These are phyloP conservation scores for Macropodus opercularis DNA, from an alignment of 2,797 vertebrate genomes.

Conservation along the genomic window DNA sequence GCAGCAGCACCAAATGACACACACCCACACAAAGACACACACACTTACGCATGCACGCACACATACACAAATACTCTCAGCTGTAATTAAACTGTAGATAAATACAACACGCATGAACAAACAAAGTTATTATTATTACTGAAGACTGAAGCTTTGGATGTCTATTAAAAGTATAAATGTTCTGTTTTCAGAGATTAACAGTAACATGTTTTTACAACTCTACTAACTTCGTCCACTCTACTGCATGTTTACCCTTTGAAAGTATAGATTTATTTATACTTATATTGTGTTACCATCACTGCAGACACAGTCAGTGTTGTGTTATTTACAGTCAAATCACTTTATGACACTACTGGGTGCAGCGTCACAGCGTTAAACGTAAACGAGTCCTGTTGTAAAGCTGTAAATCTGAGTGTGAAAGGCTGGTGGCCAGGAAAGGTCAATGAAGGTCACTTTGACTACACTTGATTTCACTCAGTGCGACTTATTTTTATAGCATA, in stretches of 20 bases:
- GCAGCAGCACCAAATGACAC: constrained; percentile 83
- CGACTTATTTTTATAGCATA: no score
- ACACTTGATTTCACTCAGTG: no score
- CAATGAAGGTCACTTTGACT: neutral
- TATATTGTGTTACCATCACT: neutral
- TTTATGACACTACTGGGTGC: constrained; percentile 7
- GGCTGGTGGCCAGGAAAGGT: constrained; percentile 5
- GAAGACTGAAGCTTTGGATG: no score
- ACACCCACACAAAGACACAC: constrained; percentile 45
- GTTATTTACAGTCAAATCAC: neutral
- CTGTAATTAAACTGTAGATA: constrained; percentile 62
- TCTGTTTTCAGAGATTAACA: neutral
- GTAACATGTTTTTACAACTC: neutral
- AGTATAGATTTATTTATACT: neutral
- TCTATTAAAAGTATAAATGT: no score
- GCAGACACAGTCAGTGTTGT: no score
- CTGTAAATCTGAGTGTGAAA: constrained; percentile 16
- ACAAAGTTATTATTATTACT: no score
- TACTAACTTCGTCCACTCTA: no score
- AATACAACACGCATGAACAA: no score
- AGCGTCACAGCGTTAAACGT: neutral
- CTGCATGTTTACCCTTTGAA: neutral
- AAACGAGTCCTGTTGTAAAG: constrained; percentile 6
- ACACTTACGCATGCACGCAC: constrained; percentile 8
- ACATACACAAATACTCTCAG: constrained; percentile 17